These are phyloP conservation scores for Baronia brevicornis DNA, from an alignment of 2,888 invertebrate species.

Conservation along the genomic window DNA sequence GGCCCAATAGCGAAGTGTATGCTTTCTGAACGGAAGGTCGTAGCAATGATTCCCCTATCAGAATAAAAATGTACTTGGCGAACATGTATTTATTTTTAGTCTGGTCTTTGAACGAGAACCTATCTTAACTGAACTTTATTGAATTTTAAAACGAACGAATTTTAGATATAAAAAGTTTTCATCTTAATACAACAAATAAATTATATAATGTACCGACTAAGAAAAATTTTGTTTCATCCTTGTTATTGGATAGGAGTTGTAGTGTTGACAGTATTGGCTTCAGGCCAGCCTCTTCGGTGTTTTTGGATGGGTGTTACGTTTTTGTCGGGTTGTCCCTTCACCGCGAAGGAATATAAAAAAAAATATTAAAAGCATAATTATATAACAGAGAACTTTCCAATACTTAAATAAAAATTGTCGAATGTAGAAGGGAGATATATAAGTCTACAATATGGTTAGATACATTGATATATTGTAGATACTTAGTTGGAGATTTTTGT, in stretches of 20 bases:
- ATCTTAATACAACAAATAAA: neutral
- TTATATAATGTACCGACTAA: slow-evolving; percentile 4
- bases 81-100: too few species aligned
- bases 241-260: neutral
- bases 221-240: neutral
- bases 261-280: slow-evolving; percentile 50
- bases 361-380: slow-evolving; percentile 64
- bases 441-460: neutral
- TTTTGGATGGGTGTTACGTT: slow-evolving; percentile 27
- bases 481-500: too few species aligned
- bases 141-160: too few species aligned
- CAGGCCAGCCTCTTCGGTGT: slow-evolving; percentile 42
- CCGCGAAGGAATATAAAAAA: slow-evolving; percentile 43
- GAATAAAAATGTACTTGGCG: too few species aligned
- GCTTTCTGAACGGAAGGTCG: too few species aligned
- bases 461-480: too few species aligned
- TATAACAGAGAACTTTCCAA: slow-evolving; percentile 33
- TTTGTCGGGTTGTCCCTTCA: slow-evolving; percentile 41
- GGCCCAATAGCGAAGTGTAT: too few species aligned
- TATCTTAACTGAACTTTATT: too few species aligned
- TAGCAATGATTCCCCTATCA: too few species aligned
- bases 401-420: slow-evolving; percentile 19
- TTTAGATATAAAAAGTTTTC: too few species aligned
- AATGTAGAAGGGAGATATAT: neutral
- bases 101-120: too few species aligned